phyloP scores from a whole-genome alignment of 2,797 vertebrate genomes.

The Sebastes trivittatus region DNA sequence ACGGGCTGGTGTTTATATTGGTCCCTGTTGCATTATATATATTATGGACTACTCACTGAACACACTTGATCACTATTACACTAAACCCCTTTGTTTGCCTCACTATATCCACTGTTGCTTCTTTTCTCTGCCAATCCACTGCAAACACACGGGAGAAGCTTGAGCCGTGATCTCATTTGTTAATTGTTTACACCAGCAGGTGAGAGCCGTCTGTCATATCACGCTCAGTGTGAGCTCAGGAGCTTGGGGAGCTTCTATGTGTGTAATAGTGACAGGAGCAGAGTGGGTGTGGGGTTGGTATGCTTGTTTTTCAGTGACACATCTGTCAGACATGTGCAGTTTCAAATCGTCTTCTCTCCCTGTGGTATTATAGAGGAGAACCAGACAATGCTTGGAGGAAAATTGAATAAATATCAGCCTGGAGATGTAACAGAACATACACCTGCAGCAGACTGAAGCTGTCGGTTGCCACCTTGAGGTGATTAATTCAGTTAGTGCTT shows the following conservation, averaged over 20 bases:
- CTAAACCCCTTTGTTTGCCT: background rate
- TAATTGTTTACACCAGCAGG: constrained; percentile 48
- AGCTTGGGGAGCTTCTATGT: background rate
- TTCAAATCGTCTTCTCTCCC: constrained; percentile 14
- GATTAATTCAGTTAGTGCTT: background rate
- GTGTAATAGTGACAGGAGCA: background rate
- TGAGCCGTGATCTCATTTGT: constrained; percentile 33
- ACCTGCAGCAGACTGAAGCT: background rate
- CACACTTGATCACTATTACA: background rate
- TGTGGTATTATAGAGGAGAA: constrained; percentile 1
- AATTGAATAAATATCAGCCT: background rate
- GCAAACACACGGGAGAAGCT: constrained; percentile 6
- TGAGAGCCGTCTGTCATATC: constrained; percentile 38
- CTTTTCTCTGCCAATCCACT: background rate
- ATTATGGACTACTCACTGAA: background rate
- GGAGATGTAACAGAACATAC: background rate
- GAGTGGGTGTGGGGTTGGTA: background rate
- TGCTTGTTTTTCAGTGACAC: constrained; percentile 34
- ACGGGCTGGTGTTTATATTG: too few species aligned
- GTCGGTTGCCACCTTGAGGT: background rate
- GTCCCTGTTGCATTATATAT: background rate
- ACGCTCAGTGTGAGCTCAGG: background rate
- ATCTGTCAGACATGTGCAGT: constrained; percentile 31
- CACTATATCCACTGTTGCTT: background rate
- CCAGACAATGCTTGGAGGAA: background rate